A percentile compares a stretch with the other conserved stretches of the same genome.
Evolutionary conservation across 2,888 invertebrate species (phyloP).

Genomic region (Vandiemenella viatica): DNA sequence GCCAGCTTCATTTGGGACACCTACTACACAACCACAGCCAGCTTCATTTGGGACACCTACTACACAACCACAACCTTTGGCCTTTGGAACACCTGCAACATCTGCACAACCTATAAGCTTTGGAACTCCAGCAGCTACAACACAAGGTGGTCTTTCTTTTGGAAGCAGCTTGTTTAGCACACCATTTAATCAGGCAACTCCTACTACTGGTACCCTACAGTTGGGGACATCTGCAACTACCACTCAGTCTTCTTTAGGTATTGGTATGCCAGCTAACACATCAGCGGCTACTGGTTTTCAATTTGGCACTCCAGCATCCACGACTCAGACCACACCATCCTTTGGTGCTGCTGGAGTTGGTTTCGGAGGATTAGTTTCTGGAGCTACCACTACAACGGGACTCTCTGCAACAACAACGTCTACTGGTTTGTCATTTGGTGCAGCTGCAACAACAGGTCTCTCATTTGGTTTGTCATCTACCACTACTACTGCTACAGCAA

Average conservation of each 20-base stretch:
- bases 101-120: conserved; percentile 7
- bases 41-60: conserved; percentile 5
- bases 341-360: conserved; percentile 17
- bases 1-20: conserved; percentile 12
- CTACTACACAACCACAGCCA: conserved; percentile 5
- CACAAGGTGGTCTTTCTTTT: conserved; percentile 25
- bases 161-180: conserved; percentile 23
- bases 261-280: conserved; percentile 7
- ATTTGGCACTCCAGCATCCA: conserved; percentile 10
- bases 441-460: conserved; percentile 22
- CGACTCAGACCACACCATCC: conserved; percentile 11
- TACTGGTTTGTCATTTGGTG: conserved; percentile 15
- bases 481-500: conserved; percentile 12
- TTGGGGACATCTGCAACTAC: conserved; percentile 1
- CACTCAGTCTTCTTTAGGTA: too few species aligned
- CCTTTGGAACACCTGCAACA: conserved; percentile 9
- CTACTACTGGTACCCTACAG: conserved; percentile 11
- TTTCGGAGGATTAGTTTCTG: conserved; percentile 3
- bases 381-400: conserved; percentile 1
- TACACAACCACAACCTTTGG: conserved; percentile 3
- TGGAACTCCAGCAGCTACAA: conserved; percentile 11
- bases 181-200: conserved; percentile 17
- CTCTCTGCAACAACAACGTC: conserved; percentile 9
- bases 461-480: conserved; percentile 25
- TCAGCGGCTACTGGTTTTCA: conserved; percentile 7